phyloP scores from a whole-genome alignment of 2,797 vertebrate genomes.

The Pygocentrus nattereri region DNA sequence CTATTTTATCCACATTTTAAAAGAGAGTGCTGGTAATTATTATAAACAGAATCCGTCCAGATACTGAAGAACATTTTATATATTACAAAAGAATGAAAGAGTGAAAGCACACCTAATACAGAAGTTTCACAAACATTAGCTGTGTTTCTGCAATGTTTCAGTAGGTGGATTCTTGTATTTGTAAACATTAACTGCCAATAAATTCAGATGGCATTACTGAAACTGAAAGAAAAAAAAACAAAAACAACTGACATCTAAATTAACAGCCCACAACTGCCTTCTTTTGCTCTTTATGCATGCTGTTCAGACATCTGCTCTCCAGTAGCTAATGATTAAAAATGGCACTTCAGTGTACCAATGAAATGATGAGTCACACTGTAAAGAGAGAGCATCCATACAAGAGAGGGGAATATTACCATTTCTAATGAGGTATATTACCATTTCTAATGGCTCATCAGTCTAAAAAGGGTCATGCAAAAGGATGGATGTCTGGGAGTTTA shows the following conservation, averaged over 20 bases:
- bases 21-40: no score
- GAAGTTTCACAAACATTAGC: background rate
- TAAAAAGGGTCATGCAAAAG: conserved; percentile 7
- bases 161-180: background rate
- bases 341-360: conserved; percentile 49
- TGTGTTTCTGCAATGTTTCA: background rate
- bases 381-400: conserved; percentile 46
- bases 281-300: conserved; percentile 55
- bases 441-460: conserved; percentile 19
- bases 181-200: conserved; percentile 1
- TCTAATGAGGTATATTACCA: conserved; percentile 34
- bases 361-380: conserved; percentile 47
- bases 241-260: conserved; percentile 10
- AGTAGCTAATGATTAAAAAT: conserved; percentile 59
- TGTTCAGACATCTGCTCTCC: conserved; percentile 55
- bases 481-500: background rate
- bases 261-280: conserved; percentile 30
- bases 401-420: conserved; percentile 14
- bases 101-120: background rate
- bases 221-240: background rate
- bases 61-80: background rate
- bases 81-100: background rate
- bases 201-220: background rate
- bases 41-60: no score
- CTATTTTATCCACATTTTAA: no score